These are phyloP conservation scores for Papilio helenus DNA, from an alignment of 1,140 invertebrate species.

Conservation along the genomic window DNA sequence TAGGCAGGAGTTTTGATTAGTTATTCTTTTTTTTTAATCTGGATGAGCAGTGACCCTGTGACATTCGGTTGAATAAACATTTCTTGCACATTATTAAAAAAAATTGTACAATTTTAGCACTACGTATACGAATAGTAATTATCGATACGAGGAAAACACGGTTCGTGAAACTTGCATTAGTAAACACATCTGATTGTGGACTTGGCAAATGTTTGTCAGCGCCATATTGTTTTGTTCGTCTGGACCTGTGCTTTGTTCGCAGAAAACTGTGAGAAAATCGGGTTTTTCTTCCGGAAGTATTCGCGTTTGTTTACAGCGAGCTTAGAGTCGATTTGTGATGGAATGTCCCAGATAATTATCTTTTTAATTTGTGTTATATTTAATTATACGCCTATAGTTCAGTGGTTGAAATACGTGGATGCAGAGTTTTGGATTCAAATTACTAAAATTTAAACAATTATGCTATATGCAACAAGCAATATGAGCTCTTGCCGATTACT, in stretches of 20 bases:
- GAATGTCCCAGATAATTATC: not conserved
- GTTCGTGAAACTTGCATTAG: constrained; percentile 20
- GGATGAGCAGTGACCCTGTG: no score
- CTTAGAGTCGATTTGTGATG: not conserved
- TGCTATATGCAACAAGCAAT: no score
- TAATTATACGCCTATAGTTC: not conserved
- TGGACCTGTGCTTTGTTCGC: not conserved
- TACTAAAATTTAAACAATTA: not conserved
- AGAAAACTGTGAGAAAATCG: not conserved
- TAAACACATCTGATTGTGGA: constrained; percentile 7
- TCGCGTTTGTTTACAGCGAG: not conserved
- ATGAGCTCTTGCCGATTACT: no score
- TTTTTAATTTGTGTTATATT: not conserved
- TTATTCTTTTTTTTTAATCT: no score
- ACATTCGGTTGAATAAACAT: no score
- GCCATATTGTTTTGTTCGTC: constrained; percentile 1
- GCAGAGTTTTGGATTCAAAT: not conserved
- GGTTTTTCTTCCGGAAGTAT: not conserved
- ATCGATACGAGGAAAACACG: constrained; percentile 7
- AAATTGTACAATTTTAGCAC: not conserved
- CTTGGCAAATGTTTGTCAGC: not conserved
- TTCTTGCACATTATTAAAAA: not conserved
- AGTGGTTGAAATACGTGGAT: not conserved
- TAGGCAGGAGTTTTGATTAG: no score
- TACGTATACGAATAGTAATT: not conserved